Conservation (phyloP, 2,797 vertebrate species). For the Xiphorhynchus erythropygius region DNA sequence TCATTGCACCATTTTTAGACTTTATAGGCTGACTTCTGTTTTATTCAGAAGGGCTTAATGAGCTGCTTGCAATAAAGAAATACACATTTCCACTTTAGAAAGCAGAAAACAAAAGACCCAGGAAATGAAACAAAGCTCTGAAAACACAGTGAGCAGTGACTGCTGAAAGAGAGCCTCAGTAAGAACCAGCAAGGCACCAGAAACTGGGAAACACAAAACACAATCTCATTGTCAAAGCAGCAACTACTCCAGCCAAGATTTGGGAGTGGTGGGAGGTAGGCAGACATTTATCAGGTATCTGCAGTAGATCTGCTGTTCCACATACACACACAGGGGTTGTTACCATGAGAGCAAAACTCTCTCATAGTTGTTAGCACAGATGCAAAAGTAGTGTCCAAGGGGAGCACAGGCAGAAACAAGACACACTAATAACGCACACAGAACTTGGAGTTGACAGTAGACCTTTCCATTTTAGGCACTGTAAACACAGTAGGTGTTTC, state of each 20-base stretch:
- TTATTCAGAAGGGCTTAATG: background rate
- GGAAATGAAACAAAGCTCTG: background rate
- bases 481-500: background rate
- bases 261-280: background rate
- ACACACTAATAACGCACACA: background rate
- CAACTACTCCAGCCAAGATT: background rate
- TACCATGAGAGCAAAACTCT: background rate
- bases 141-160: background rate
- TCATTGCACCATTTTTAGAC: background rate
- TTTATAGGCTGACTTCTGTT: background rate
- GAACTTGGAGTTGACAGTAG: background rate
- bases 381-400: background rate
- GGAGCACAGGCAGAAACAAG: background rate
- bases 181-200: background rate
- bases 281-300: background rate
- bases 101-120: background rate
- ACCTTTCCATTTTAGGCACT: background rate
- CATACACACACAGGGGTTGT: accelerated
- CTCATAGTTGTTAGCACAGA: background rate
- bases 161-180: background rate
- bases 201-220: background rate
- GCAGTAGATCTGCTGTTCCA: background rate
- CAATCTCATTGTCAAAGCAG: background rate
- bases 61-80: background rate
- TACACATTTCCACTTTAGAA: background rate